Conservation (phyloP, 2,888 invertebrate species). For the Parnassius glacialis region DNA sequence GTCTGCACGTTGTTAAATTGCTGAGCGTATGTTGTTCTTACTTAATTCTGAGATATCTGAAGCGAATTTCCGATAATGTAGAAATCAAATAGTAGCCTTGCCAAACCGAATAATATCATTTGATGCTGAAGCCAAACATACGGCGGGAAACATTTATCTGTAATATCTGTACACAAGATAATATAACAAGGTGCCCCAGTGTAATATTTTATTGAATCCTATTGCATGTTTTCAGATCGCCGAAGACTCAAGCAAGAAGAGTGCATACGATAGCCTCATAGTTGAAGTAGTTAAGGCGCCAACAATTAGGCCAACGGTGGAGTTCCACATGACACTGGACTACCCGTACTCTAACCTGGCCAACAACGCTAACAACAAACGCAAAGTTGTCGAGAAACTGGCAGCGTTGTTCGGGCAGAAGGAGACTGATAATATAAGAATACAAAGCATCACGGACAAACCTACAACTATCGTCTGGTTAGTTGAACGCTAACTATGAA, state of each 20-base stretch:
- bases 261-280: conserved; percentile 89
- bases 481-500: conserved; percentile 32
- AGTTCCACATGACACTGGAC: conserved; percentile 90
- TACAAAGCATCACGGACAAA: conserved; percentile 85
- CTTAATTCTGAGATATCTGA: too few relatives aligned
- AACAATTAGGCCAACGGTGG: conserved; percentile 84
- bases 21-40: too few relatives aligned
- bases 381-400: conserved; percentile 90
- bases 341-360: conserved; percentile 85
- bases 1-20: too few relatives aligned
- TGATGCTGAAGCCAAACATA: too few relatives aligned
- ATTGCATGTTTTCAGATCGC: conserved; percentile 75
- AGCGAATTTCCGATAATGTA: too few relatives aligned
- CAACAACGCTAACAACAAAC: conserved; percentile 86
- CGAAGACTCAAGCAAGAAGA: conserved; percentile 86
- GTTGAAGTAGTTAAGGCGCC: conserved; percentile 86
- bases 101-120: too few relatives aligned
- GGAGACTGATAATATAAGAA: conserved; percentile 86
- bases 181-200: too few relatives aligned
- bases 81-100: not conserved
- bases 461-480: conserved; percentile 87
- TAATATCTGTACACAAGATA: too few relatives aligned
- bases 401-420: conserved; percentile 88
- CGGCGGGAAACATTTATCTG: too few relatives aligned
- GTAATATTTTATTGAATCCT: too few relatives aligned